Base-by-base conservation (phyloP, 2,113 vertebrate species). In the Melanocharis versteri region DNA sequence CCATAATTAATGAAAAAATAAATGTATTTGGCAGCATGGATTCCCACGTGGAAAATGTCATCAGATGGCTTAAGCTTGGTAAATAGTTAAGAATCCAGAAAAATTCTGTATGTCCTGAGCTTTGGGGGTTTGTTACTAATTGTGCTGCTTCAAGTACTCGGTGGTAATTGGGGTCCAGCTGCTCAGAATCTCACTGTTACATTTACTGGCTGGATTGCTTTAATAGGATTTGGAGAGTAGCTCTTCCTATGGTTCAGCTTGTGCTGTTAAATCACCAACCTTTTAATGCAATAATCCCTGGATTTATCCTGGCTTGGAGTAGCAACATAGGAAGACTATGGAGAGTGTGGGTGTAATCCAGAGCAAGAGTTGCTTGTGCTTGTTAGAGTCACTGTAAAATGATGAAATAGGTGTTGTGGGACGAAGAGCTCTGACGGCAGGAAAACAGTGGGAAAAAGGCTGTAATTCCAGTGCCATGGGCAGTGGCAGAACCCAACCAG, bases 91-190 rank as follows among this genome's bases (percentile, higher is more conserved):
- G 47, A 86, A 78, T 78, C 44, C 86, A 73, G 64, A 88, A 92
- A 80, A 90, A 88, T 44, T 70, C 56, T 3, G 6, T 20, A 51
- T 75, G 56, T 40, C 56, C 31, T 83, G 88, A 89, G 69, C 68
- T 86, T 56, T 44, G 40, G 65, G 44, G 21, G 44, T 83, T 78
- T 95, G 64, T 83, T 87, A 40, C 79, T 93, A 60, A 86, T 64
- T 87, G 83, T 77, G 62, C 79, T 60, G 78, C 82, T 82, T 76
- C 64, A 82, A 93, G 31, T 82, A 54, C 61, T 80, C 2, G 2
- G 22, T 71, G 83, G 66, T 97, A 92, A 96, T 82, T 89, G 80
- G 80, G 54, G 83, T 90, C 90, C 93, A 82, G 88, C 96, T 93
- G 89, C 87, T 97, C 78, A 51, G 58, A 82, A 68, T 86, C 48